phyloP scores from a whole-genome alignment of 2,797 vertebrate species.

The Anomalospiza imberbis region DNA sequence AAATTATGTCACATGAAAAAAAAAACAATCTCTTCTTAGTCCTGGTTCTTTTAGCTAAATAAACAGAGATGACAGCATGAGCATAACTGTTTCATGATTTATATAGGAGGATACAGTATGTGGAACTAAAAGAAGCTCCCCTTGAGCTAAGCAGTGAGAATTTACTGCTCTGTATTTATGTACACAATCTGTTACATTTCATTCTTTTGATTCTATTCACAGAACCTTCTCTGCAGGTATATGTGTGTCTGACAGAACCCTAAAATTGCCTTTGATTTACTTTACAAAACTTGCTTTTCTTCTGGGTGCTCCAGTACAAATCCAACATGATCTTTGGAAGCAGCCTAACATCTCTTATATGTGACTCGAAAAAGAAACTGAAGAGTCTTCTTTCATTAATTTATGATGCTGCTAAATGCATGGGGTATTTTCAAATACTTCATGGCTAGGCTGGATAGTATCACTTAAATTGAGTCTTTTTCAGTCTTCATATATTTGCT shows the following conservation, averaged over 20 bases:
- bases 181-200: neutral
- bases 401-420: neutral
- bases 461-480: neutral
- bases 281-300: neutral
- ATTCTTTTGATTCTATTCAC: neutral
- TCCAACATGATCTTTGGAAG: neutral
- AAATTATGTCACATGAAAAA: neutral
- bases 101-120: neutral
- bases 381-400: neutral
- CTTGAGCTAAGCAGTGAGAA: neutral
- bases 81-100: neutral
- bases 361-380: neutral
- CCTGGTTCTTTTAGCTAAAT: neutral
- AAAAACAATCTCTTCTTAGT: neutral
- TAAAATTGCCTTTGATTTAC: neutral
- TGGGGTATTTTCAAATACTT: neutral
- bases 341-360: neutral
- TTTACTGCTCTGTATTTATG: neutral
- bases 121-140: neutral
- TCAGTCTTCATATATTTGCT: neutral
- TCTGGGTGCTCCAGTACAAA: neutral
- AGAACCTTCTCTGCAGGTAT: neutral
- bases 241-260: neutral
- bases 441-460: neutral
- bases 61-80: neutral